Evolutionary conservation across 2,797 vertebrate genomes (phyloP).

Genomic region (Scleropages formosus): DNA sequence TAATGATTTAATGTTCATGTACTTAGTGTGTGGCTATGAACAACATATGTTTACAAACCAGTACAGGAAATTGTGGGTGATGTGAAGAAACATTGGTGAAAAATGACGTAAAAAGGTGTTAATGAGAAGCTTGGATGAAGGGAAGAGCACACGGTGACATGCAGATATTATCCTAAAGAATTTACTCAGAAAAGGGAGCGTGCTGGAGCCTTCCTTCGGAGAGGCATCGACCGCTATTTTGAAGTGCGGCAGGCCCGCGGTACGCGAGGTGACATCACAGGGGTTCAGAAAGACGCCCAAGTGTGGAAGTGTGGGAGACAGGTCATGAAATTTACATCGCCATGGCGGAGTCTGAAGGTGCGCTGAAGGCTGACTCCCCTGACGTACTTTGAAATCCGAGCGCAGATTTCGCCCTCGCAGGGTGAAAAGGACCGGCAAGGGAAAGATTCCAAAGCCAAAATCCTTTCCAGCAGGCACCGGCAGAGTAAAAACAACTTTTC

Average conservation of each 20-base stretch:
- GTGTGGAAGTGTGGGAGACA: conserved; percentile 17
- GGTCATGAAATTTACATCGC: conserved; percentile 30
- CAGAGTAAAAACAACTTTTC: neutral
- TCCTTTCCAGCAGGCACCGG: neutral
- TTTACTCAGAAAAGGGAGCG: neutral
- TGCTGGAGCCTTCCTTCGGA: neutral
- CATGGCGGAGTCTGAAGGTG: conserved; percentile 10
- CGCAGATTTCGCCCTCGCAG: neutral
- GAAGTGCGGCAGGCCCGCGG: conserved; percentile 34
- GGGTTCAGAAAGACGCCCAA: neutral
- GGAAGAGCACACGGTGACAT: neutral
- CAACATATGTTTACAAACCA: too few relatives aligned
- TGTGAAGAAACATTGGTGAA: too few relatives aligned
- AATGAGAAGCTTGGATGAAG: too few relatives aligned
- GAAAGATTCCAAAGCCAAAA: neutral
- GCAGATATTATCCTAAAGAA: neutral
- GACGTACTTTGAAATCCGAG: conserved; percentile 17
- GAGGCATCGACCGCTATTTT: neutral
- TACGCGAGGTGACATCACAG: conserved; percentile 22
- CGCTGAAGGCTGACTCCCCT: conserved; percentile 14
- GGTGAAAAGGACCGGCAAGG: neutral
- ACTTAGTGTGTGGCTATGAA: too few relatives aligned
- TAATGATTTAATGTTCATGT: too few relatives aligned
- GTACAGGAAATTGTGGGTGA: too few relatives aligned
- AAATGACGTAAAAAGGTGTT: too few relatives aligned